A percentile compares a stretch with the other conserved stretches of the same genome.
phyloP scores from a whole-genome alignment of 2,113 vertebrate genomes.

The Agapornis roseicollis region DNA sequence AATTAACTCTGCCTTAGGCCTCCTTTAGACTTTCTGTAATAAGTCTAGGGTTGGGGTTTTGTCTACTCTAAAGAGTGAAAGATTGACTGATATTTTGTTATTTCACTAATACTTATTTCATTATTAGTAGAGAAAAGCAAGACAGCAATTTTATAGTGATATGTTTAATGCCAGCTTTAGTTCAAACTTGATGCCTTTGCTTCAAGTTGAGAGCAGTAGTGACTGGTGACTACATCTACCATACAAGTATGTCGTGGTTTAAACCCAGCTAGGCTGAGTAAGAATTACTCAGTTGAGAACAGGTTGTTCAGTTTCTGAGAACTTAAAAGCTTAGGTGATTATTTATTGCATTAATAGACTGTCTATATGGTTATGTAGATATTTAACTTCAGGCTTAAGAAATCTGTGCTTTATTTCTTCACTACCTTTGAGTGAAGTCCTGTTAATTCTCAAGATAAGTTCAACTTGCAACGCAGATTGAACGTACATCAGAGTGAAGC shows the following conservation, averaged over 20 bases:
- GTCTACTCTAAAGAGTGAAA: not conserved
- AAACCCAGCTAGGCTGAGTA: too few species aligned
- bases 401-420: not conserved
- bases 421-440: not conserved
- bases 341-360: not conserved
- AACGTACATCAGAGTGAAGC: rapidly evolving
- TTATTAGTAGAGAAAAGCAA: not conserved
- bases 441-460: not conserved
- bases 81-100: not conserved
- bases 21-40: not conserved
- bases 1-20: not conserved
- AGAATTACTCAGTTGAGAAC: not conserved
- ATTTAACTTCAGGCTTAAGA: not conserved
- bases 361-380: not conserved
- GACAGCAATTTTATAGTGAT: not conserved
- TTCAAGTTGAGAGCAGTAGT: not conserved
- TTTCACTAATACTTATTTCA: not conserved
- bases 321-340: not conserved
- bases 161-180: not conserved
- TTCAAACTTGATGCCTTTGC: not conserved
- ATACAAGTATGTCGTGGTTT: too few species aligned
- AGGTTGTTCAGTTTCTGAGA: not conserved
- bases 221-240: not conserved
- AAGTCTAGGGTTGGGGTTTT: not conserved
- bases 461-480: not conserved